phyloP scores from a whole-genome alignment of 2,888 invertebrate species.

The Anoplius nigerrimus region DNA sequence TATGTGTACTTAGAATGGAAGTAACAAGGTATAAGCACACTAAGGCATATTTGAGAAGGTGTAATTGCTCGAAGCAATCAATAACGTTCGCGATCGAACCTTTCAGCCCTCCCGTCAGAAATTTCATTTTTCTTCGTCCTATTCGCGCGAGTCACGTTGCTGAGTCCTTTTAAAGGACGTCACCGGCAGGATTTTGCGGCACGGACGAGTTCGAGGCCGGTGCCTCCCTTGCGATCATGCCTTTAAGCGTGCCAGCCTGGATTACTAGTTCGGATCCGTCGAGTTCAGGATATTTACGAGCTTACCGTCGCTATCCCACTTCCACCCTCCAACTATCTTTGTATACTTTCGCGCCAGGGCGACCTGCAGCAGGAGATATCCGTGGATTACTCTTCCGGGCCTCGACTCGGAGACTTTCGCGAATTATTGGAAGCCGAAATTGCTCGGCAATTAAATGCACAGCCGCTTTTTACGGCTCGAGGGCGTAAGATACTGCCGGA shows the following conservation, averaged over 20 bases:
- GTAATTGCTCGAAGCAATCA: too few species aligned
- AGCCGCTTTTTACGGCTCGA: too few species aligned
- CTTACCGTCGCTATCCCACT: neutral
- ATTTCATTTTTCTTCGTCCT: too few species aligned
- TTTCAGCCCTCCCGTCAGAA: too few species aligned
- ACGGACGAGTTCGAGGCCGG: too few species aligned
- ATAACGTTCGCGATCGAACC: too few species aligned
- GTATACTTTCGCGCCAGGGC: neutral
- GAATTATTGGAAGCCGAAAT: neutral
- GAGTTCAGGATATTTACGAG: constrained; percentile 4
- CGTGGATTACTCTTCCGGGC: constrained; percentile 1
- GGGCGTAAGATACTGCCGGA: too few species aligned
- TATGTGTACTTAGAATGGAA: too few species aligned
- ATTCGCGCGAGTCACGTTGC: neutral
- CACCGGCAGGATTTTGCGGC: too few species aligned
- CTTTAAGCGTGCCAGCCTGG: neutral
- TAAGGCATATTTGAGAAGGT: too few species aligned
- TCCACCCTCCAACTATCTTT: neutral
- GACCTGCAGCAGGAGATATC: neutral
- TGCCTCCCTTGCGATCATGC: neutral
- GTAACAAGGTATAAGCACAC: too few species aligned
- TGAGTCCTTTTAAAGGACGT: too few species aligned
- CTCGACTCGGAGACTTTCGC: neutral
- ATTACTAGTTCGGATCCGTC: constrained; percentile 3
- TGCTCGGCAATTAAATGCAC: neutral